Conservation (phyloP, 2,113 vertebrate species). For the Clupea harengus region DNA sequence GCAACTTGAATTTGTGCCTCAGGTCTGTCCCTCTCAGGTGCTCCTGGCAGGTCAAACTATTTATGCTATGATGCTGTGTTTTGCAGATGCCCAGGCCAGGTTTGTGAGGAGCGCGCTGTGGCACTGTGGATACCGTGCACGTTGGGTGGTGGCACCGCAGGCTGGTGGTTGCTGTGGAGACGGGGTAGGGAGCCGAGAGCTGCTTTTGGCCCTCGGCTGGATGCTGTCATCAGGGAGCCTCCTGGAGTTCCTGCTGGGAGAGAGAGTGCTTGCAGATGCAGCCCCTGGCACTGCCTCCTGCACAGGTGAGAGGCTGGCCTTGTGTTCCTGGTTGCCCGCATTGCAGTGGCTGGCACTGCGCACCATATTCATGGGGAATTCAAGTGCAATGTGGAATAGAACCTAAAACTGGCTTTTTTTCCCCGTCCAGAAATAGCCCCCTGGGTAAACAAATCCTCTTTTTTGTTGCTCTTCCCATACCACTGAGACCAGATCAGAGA, state of each 20-base stretch:
- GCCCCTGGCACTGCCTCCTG: constrained; percentile 37
- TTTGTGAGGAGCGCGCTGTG: constrained; percentile 65
- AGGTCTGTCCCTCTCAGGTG: neutral
- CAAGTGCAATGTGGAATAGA: neutral
- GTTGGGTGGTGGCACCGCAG: constrained; percentile 53
- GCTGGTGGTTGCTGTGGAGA: constrained; percentile 25
- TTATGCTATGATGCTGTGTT: constrained; percentile 19
- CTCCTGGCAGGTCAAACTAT: neutral
- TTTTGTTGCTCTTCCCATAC: neutral
- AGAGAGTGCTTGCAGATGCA: constrained; percentile 57
- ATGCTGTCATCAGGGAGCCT: constrained; percentile 57
- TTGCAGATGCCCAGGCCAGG: constrained; percentile 37
- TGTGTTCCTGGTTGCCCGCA: neutral
- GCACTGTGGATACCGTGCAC: constrained; percentile 65
- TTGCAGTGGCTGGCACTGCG: neutral
- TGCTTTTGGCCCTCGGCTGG: constrained; percentile 70
- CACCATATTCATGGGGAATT: neutral
- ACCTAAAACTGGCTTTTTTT: constrained; percentile 1
- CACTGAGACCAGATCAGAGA: neutral
- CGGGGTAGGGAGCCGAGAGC: constrained; percentile 59
- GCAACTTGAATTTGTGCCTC: neutral
- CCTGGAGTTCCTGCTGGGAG: constrained; percentile 60
- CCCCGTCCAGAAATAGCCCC: neutral
- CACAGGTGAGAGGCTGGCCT: constrained; percentile 37
- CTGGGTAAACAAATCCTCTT: neutral